Conservation (phyloP, 2,888 invertebrate genomes). For the Andrena minutula region DNA sequence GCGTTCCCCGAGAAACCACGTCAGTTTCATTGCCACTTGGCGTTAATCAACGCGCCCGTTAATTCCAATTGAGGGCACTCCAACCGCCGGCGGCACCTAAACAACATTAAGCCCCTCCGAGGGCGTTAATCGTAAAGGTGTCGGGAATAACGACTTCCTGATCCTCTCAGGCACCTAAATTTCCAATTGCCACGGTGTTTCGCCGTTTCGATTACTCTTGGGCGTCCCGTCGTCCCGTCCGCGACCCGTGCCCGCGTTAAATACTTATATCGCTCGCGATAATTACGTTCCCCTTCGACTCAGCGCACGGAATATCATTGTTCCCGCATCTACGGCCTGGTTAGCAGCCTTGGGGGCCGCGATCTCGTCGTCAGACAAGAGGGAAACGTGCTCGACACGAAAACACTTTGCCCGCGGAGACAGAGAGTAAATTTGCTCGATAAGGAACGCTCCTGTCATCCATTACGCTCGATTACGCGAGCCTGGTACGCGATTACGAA, state of each 20-base stretch:
- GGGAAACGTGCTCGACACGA: constrained; percentile 29
- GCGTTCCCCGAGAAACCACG: background rate
- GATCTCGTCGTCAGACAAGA: constrained; percentile 29
- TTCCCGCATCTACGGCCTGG: constrained; percentile 15
- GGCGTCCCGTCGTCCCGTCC: too few relatives aligned
- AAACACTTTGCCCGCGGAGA: constrained; percentile 10
- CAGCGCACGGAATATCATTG: constrained; percentile 35
- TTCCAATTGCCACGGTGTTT: background rate
- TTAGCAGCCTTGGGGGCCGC: constrained; percentile 18
- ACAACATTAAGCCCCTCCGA: background rate
- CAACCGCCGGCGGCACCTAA: background rate
- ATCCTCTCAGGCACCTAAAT: background rate
- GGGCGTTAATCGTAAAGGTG: constrained; percentile 1
- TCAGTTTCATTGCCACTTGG: background rate
- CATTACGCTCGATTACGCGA: constrained; percentile 2
- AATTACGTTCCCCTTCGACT: constrained; percentile 33
- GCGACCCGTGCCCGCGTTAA: background rate
- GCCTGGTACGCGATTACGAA: background rate
- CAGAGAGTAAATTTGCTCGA: background rate
- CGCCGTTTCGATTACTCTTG: background rate
- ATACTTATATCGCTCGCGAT: constrained; percentile 7
- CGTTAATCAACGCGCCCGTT: background rate
- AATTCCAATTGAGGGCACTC: constrained; percentile 9
- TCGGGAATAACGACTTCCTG: background rate
- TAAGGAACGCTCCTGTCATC: background rate